phyloP scores from a whole-genome alignment of 2,113 vertebrate species.

The Nibea albiflora region DNA sequence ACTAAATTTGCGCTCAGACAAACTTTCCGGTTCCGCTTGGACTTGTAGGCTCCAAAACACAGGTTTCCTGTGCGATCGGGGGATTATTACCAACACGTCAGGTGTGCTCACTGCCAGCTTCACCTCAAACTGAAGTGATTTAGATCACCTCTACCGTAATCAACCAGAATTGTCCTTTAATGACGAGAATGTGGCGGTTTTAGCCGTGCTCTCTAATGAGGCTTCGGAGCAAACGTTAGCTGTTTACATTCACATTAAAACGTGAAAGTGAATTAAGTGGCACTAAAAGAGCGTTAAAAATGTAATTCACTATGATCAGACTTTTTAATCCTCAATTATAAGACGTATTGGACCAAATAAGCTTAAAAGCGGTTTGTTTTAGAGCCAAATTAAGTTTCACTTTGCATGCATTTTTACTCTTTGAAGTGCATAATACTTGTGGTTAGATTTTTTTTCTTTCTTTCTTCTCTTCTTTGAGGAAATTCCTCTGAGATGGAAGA shows the following conservation, averaged over 20 bases:
- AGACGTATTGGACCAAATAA: not conserved
- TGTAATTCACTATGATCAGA: slow-evolving; percentile 25
- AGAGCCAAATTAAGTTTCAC: not conserved
- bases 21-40: slow-evolving; percentile 19
- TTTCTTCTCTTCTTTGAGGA: not conserved
- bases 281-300: slow-evolving; percentile 33
- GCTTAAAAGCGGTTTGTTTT: not conserved
- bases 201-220: not conserved
- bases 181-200: not conserved
- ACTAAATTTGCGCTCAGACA: not conserved
- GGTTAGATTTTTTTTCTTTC: not conserved
- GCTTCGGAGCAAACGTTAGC: not conserved
- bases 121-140: not conserved
- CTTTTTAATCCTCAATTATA: slow-evolving; percentile 12
- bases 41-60: not conserved
- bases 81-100: not conserved
- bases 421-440: not conserved
- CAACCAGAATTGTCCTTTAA: not conserved
- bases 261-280: slow-evolving; percentile 12
- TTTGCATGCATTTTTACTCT: not conserved
- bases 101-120: not conserved
- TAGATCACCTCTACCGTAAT: not conserved
- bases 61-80: not conserved
- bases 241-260: slow-evolving; percentile 14
- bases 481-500: slow-evolving; percentile 23